Conservation (phyloP, 2,888 invertebrate genomes). For the Pomacea canaliculata region DNA sequence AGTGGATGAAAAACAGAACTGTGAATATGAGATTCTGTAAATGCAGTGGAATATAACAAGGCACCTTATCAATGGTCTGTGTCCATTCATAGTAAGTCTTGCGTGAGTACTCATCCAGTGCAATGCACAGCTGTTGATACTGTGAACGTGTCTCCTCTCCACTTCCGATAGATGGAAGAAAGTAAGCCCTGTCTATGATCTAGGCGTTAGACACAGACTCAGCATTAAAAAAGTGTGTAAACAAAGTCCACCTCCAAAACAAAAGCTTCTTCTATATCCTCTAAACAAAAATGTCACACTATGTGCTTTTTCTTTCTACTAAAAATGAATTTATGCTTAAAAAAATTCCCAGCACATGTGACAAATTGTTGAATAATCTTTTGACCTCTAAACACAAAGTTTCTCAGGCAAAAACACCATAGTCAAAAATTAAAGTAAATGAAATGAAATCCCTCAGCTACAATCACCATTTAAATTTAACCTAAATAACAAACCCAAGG, state of each 20-base stretch:
- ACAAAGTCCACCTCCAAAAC: no score
- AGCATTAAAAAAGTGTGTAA: background rate
- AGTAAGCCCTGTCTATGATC: conserved; percentile 81
- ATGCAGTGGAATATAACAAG: background rate
- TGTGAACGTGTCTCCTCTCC: conserved; percentile 81
- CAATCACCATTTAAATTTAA: no score
- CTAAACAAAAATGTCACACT: no score
- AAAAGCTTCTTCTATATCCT: background rate
- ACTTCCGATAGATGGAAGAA: conserved; percentile 83
- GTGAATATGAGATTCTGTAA: background rate
- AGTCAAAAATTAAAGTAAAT: no score
- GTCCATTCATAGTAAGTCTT: conserved; percentile 73
- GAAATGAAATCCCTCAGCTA: no score
- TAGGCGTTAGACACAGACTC: conserved; percentile 51
- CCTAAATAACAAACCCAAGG: no score
- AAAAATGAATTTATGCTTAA: no score
- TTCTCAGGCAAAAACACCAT: no score
- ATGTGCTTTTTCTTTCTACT: no score
- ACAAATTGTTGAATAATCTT: no score
- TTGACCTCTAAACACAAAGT: no score
- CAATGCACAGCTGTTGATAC: conserved; percentile 73
- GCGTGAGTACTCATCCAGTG: conserved; percentile 71
- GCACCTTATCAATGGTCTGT: conserved; percentile 66
- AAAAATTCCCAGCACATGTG: no score
- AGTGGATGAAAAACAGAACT: background rate